Base-by-base conservation (phyloP, 2,797 vertebrate species). In the Paguma larvata region DNA sequence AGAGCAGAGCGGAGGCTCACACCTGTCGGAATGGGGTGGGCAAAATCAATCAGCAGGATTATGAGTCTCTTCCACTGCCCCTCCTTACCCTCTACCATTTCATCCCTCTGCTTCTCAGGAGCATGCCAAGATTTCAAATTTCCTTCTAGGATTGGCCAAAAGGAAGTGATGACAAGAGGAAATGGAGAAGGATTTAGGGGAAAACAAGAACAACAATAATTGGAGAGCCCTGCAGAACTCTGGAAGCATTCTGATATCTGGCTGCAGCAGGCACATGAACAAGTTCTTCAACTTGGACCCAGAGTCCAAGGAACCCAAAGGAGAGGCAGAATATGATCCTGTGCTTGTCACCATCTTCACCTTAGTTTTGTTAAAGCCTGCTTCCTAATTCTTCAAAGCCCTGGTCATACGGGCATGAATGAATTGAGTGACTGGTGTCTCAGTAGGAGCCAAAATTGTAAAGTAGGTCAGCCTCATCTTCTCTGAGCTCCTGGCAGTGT, bases 321-420 rank as follows among this genome's bases (percentile, higher is more conserved):
- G 38, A 94, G 32, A 92, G 13, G 53, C 59, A 70, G 72, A 83
- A 68, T 23, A 25, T 8, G 67, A 12, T 59, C 63, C 53, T 70
- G 89, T 87, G 16, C 46, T 46, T 87, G 18, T 15, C 38, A 27
- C 11, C 13, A n/a, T 16, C 34, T 7, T 59, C 77, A 41, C 48
- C 53, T 95, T 79, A 23, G 79, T 94, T 97, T 85, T 56, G 15
- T 84, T 75, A 41, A 88, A 97, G 46, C 13, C 72, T 92, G 41
- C 63, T 88, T 75, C 82, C 53, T 79, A 72, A 96, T 96, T 97
- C 83, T 65, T 97, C 78, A 93, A 88, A 79, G 59, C 53, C n/a
- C 63, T 89, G 80, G 91, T 59, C 92, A 78, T 44, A n/a, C 27
- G 53, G 53, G 79, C 83, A 89, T 96, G 82, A 97, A 97, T 97